phyloP scores from a whole-genome alignment of 2,888 invertebrate genomes.

The Calephelis perditalis region DNA sequence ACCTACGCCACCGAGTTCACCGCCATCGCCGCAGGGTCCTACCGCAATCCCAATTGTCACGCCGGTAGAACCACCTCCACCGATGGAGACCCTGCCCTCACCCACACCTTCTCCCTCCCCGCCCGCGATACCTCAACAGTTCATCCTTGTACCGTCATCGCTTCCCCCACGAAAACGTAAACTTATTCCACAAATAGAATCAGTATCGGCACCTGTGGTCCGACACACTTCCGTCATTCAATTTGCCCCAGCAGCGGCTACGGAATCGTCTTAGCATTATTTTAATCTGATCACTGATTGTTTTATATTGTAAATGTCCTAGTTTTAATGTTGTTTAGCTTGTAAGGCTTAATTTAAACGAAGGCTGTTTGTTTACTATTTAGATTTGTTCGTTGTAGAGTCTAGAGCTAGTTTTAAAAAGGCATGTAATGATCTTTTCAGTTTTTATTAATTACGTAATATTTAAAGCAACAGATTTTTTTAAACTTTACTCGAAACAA shows the following conservation, averaged over 20 bases:
- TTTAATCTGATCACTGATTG: conserved; percentile 24
- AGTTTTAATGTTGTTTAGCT: conserved; percentile 27
- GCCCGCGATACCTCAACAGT: conserved; percentile 53
- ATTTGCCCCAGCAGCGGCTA: conserved; percentile 84
- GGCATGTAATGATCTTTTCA: conserved; percentile 26
- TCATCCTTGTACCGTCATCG: conserved; percentile 64
- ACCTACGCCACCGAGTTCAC: conserved; percentile 79
- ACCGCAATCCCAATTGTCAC: conserved; percentile 52
- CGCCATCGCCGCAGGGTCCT: conserved; percentile 51
- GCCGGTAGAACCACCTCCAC: conserved; percentile 68
- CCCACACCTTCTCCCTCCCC: conserved; percentile 54
- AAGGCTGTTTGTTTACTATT: conserved; percentile 40
- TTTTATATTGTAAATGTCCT: background rate
- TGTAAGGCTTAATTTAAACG: conserved; percentile 40
- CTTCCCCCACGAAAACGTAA: conserved; percentile 89
- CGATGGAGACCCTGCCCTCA: conserved; percentile 36
- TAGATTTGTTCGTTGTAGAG: conserved; percentile 29
- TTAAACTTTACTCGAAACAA: conserved; percentile 40
- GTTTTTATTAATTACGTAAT: conserved; percentile 28
- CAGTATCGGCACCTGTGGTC: conserved; percentile 49
- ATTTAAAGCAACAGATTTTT: background rate
- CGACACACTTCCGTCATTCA: conserved; percentile 87
- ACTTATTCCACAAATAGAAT: conserved; percentile 83
- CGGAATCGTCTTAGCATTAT: conserved; percentile 52
- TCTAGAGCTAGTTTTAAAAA: conserved; percentile 32